A percentile compares a stretch with the other conserved stretches of the same genome.
These are phyloP conservation scores for Coelopa pilipes DNA, from an alignment of 2,888 invertebrate species.

Conservation along the genomic window DNA sequence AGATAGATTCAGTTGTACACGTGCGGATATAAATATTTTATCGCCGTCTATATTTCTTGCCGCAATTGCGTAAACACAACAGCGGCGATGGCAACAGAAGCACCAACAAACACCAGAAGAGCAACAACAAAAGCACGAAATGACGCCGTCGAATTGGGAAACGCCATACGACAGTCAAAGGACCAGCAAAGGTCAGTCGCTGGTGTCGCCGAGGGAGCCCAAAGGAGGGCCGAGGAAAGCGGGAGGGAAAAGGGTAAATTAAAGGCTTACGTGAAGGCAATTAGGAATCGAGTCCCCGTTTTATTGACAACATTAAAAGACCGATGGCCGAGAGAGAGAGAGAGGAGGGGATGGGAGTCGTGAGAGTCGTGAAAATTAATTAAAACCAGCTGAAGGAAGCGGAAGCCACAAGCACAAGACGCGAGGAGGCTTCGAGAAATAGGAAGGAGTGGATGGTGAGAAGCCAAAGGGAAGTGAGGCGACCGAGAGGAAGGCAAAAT, in stretches of 20 bases:
- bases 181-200: too few species aligned
- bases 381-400: background rate
- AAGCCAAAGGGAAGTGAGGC: too few species aligned
- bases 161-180: too few species aligned
- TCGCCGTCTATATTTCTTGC: too few species aligned
- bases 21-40: slow-evolving; percentile 17
- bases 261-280: background rate
- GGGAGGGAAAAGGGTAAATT: background rate
- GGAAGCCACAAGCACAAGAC: background rate
- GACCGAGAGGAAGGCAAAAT: too few species aligned
- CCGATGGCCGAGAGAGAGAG: background rate
- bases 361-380: background rate
- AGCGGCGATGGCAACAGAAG: too few species aligned
- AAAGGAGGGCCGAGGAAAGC: too few species aligned
- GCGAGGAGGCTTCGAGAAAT: background rate
- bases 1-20: slow-evolving; percentile 5
- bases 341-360: background rate
- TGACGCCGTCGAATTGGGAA: too few species aligned
- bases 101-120: too few species aligned
- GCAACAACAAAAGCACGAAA: background rate
- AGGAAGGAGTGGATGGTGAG: too few species aligned
- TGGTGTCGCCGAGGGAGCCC: too few species aligned
- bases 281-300: background rate
- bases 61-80: too few species aligned
- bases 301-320: background rate